phyloP scores from a whole-genome alignment of 2,113 vertebrate genomes.

The Coracopsis vasa region DNA sequence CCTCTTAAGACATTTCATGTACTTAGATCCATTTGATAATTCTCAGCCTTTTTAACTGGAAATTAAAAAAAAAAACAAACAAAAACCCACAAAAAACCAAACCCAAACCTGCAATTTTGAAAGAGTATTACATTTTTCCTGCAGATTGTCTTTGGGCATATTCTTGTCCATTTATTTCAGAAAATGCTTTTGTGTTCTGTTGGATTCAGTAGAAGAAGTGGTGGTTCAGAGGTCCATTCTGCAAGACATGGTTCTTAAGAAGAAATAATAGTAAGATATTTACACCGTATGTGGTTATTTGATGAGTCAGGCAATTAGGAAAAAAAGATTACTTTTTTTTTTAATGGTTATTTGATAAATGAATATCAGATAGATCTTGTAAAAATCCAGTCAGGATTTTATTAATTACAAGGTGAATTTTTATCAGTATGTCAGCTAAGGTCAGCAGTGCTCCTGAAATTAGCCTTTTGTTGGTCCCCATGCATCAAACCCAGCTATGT shows the following conservation, averaged over 20 bases:
- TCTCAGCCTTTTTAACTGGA: not conserved
- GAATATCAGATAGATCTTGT: not conserved
- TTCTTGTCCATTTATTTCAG: not conserved
- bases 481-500: not conserved
- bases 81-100: not conserved
- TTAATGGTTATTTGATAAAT: not conserved
- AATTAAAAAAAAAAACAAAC: not conserved
- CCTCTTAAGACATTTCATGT: not conserved
- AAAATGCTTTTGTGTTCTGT: not conserved
- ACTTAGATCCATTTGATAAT: conserved; percentile 7
- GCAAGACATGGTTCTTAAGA: not conserved
- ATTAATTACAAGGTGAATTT: not conserved
- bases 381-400: not conserved
- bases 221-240: not conserved
- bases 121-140: not conserved
- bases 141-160: not conserved
- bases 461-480: not conserved
- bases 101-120: not conserved
- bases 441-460: not conserved
- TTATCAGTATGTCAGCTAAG: not conserved
- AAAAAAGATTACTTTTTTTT: not conserved
- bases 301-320: not conserved
- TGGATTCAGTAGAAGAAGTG: not conserved
- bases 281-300: not conserved
- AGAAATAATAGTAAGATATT: not conserved